A percentile compares a stretch with the other conserved stretches of the same genome.
Conservation (phyloP, 1,140 invertebrate genomes). For the Pseudomyrmex dendroicus region DNA sequence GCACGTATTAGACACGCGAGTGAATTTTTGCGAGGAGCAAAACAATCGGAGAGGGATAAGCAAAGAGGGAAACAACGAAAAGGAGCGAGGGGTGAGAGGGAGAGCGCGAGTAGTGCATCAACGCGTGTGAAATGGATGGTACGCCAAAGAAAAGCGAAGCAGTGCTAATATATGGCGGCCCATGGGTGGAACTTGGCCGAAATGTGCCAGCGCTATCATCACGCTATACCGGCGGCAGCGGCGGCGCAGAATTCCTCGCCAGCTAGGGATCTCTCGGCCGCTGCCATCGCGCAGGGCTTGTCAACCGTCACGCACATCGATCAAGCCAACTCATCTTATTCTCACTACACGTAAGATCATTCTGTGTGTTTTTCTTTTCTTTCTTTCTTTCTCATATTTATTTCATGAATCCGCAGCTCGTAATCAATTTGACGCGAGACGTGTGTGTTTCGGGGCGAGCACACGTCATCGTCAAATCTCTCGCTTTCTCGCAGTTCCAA, state of each 20-base stretch:
- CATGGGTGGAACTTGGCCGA: slow-evolving; percentile 86
- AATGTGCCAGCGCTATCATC: slow-evolving; percentile 85
- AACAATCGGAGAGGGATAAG: neutral
- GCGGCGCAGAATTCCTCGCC: slow-evolving; percentile 81
- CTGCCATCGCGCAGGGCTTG: slow-evolving; percentile 80
- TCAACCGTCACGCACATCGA: slow-evolving; percentile 81
- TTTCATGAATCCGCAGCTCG: slow-evolving; percentile 10
- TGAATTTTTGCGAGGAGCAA: slow-evolving; percentile 22
- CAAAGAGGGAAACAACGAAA: neutral
- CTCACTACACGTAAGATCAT: slow-evolving; percentile 83
- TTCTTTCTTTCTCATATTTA: slow-evolving; percentile 38
- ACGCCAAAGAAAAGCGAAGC: slow-evolving; percentile 80
- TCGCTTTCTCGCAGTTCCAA: too few species aligned
- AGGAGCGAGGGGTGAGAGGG: slow-evolving; percentile 10
- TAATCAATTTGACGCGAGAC: slow-evolving; percentile 7
- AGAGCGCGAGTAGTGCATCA: slow-evolving; percentile 65
- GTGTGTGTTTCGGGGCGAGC: too few species aligned
- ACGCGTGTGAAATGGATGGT: slow-evolving; percentile 84
- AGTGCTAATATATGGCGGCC: slow-evolving; percentile 85
- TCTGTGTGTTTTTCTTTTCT: neutral
- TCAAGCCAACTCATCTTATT: slow-evolving; percentile 81
- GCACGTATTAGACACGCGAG: neutral
- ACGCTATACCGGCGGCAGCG: slow-evolving; percentile 80
- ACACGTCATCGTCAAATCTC: too few species aligned
- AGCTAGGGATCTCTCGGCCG: slow-evolving; percentile 80